Base-by-base conservation (phyloP, 2,888 invertebrate genomes). In the Panopea generosa region DNA sequence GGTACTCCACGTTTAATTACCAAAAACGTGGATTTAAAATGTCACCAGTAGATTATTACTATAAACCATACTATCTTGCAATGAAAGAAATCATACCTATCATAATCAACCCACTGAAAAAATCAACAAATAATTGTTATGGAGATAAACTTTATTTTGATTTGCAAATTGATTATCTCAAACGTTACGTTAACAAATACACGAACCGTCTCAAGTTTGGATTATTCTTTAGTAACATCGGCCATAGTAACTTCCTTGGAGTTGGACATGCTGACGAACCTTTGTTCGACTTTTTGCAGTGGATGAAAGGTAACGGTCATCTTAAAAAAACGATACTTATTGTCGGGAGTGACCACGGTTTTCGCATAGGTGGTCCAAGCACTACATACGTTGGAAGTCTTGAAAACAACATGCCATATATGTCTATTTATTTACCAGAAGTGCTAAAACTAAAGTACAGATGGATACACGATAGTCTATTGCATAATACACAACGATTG, bases 341-440 rank as follows among this genome's bases (percentile, higher is more conserved):
- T 16, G 86, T 87, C 53, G 88, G 97, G 93, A 97, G 97, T 91
- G 98, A 98, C 90, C 98, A 98, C 89, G 98, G 98, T 0, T 95
- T 97, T 68, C 94, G 98, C 72, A 97, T 96, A 95, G 98, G 97
- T 1, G 94, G 94, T 2, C 96, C 97, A 83, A 94, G 97, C 7
- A 94, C 94, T 82, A 97, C 97, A 0, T 96, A 96, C 91, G 96
- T 97, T 43, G 93, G 93, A 0, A 90, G 92, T 90, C 94, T 97
- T 89, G 98, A 98, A 92, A 98, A 97, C 90, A 95, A 97, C 53
- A 94, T 97, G 61, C 98, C 98, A 0, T 95, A 97, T 81, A 93
- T 97, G 29, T 95, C 95, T 85, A 92, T 96, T 1, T 91, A 95
- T 3, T 91, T 97, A 69, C 98, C 98, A 0, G 91, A 94, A n/a